These are phyloP conservation scores for Etia nguti DNA, from an alignment of 2,113 vertebrate species.

Conservation along the genomic window DNA sequence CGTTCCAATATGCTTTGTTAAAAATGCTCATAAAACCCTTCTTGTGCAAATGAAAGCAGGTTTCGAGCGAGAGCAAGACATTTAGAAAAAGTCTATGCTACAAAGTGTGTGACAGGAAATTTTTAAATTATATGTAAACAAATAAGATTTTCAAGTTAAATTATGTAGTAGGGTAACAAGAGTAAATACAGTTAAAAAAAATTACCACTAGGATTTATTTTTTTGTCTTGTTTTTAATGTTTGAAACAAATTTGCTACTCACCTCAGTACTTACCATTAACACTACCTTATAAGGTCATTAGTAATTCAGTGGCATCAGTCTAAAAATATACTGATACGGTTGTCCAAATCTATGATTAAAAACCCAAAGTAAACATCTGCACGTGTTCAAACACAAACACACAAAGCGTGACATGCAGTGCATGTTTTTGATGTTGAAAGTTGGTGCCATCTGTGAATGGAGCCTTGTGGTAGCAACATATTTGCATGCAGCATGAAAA, in stretches of 20 bases:
- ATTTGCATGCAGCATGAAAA: slow-evolving; percentile 19
- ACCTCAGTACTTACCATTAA: not conserved
- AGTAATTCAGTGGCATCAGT: not conserved
- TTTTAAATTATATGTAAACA: not conserved
- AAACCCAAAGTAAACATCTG: not conserved
- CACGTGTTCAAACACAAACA: not conserved
- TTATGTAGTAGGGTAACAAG: not conserved
- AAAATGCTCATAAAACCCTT: not conserved
- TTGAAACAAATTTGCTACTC: not conserved
- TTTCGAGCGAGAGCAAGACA: not conserved
- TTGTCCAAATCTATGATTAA: not conserved
- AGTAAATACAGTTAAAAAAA: not conserved
- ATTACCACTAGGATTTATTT: not conserved
- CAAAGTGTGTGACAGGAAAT: accelerated
- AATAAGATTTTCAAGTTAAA: not conserved
- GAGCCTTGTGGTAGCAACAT: not conserved
- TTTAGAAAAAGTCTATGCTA: not conserved
- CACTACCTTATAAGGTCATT: not conserved
- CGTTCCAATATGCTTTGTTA: not conserved
- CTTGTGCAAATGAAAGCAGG: not conserved
- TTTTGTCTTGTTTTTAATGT: not conserved
- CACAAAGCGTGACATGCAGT: not conserved
- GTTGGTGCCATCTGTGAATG: not conserved
- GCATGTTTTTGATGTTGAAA: not conserved
- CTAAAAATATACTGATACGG: not conserved